Conservation (phyloP, 2,888 invertebrate species). For the Eristalis tenax region DNA sequence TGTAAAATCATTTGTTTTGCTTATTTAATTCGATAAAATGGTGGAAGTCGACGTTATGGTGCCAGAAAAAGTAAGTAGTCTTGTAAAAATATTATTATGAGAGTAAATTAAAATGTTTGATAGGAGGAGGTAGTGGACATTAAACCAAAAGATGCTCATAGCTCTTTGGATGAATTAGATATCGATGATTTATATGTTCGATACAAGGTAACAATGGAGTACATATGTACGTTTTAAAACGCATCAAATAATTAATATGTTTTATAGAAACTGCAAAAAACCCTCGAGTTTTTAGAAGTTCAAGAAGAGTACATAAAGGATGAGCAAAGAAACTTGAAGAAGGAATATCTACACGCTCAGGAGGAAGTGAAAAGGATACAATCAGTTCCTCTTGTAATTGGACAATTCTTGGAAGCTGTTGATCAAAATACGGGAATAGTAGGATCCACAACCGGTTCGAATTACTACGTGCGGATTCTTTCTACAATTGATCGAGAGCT, state of each 20-base stretch:
- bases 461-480: constrained; percentile 98
- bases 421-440: constrained; percentile 99
- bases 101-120: background rate
- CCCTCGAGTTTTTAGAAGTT: constrained; percentile 97
- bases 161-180: constrained; percentile 90
- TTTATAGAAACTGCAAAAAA: constrained; percentile 93
- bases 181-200: constrained; percentile 97
- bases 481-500: constrained; percentile 99
- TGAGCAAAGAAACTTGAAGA: constrained; percentile 98
- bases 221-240: background rate
- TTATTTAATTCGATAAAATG: constrained; percentile 32
- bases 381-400: constrained; percentile 98
- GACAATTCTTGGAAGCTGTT: constrained; percentile 99
- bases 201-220: constrained; percentile 87
- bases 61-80: constrained; percentile 87
- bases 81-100: background rate
- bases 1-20: background rate
- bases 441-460: constrained; percentile 99
- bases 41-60: constrained; percentile 84
- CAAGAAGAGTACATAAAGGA: constrained; percentile 99
- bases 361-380: constrained; percentile 99
- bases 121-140: constrained; percentile 87
- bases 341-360: constrained; percentile 99
- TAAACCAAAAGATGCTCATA: constrained; percentile 87
- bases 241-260: background rate